A percentile compares a stretch with the other conserved stretches of the same genome.
Evolutionary conservation across 2,113 vertebrate species (phyloP).

Genomic region (Mus musculus): DNA sequence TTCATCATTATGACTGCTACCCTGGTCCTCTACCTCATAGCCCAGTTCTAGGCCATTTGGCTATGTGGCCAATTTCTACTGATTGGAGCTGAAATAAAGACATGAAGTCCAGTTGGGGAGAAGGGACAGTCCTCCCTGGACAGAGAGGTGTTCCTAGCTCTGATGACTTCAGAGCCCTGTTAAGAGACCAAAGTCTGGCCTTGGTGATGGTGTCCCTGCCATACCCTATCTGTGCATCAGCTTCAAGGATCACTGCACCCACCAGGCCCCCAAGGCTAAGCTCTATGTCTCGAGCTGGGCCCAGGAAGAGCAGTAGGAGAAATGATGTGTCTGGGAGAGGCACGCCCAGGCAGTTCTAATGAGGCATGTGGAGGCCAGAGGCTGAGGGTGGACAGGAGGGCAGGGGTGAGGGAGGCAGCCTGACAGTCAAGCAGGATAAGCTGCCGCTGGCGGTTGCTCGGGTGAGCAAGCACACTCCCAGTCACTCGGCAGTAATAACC

Average conservation of each 20-base stretch:
- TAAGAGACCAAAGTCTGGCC: neutral
- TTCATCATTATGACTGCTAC: neutral
- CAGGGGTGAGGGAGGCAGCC: neutral
- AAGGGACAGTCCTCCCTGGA: neutral
- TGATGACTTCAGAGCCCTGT: neutral
- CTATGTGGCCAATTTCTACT: neutral
- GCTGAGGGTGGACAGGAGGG: neutral
- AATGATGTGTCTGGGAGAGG: neutral
- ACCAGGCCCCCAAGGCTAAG: neutral
- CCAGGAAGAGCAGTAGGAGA: neutral
- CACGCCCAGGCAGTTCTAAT: conserved; percentile 27
- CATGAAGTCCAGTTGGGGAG: neutral
- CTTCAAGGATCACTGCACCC: neutral
- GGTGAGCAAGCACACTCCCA: neutral
- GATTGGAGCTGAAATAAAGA: neutral
- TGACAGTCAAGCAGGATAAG: neutral
- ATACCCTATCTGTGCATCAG: neutral
- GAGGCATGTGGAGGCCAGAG: neutral
- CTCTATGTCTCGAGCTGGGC: neutral
- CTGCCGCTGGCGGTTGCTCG: neutral
- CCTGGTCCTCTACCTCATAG: neutral
- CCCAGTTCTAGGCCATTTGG: neutral
- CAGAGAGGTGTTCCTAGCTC: neutral
- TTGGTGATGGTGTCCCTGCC: neutral
- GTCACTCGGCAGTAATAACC: conserved; percentile 57